phyloP scores from a whole-genome alignment of 1,140 invertebrate genomes.

The Drosophila navojoa region DNA sequence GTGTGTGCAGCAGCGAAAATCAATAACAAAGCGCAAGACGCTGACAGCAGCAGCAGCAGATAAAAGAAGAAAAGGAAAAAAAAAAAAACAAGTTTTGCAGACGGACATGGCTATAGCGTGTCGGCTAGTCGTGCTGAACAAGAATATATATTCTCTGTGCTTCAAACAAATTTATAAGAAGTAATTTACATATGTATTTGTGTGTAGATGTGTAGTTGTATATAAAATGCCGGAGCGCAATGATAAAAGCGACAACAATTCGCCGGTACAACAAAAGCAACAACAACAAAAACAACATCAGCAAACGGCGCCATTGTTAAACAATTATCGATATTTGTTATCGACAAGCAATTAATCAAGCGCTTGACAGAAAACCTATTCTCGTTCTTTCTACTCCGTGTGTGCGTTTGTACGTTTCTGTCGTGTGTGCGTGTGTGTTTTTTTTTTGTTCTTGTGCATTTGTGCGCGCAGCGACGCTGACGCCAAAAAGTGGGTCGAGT shows the following conservation, averaged over 20 bases:
- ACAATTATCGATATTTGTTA: constrained; percentile 51
- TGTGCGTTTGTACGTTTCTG: constrained; percentile 4
- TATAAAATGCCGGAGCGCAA: constrained; percentile 44
- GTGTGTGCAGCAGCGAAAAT: constrained; percentile 59
- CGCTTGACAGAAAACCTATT: constrained; percentile 17
- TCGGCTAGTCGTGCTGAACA: constrained; percentile 15
- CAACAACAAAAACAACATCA: constrained; percentile 10
- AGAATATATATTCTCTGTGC: constrained; percentile 10
- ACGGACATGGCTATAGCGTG: constrained; percentile 19
- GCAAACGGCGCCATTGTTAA: constrained; percentile 44
- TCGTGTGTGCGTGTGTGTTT: constrained; percentile 4
- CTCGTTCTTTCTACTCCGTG: neutral
- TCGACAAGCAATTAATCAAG: constrained; percentile 38
- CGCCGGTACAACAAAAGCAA: constrained; percentile 29
- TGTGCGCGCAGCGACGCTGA: constrained; percentile 22
- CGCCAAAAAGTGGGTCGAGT: constrained; percentile 51
- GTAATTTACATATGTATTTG: constrained; percentile 5
- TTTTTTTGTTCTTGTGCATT: constrained; percentile 5
- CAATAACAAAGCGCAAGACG: constrained; percentile 55
- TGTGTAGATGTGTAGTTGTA: neutral
- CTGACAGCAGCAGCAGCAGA: constrained; percentile 12
- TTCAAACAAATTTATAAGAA: constrained; percentile 10
- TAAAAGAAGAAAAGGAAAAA: constrained; percentile 26
- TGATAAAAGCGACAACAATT: constrained; percentile 55
- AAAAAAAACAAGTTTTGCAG: constrained; percentile 31